Base-by-base conservation (phyloP, 2,888 invertebrate species). In the Melanostoma mellinum region DNA sequence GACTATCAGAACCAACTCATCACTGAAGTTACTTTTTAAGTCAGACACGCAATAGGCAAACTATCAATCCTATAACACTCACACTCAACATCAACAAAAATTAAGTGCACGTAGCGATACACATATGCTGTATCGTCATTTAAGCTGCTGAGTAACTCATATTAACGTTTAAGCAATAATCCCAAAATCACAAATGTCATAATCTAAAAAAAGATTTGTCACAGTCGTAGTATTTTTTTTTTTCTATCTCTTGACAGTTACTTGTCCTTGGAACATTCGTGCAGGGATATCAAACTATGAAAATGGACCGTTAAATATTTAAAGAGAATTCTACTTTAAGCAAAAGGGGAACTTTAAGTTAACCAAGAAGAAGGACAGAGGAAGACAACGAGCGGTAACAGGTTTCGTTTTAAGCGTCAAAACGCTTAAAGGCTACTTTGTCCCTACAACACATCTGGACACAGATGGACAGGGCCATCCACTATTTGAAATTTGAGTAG, bases 41-140 rank as follows among this genome's bases (percentile, higher is more conserved):
- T 72, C 42, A 53, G 72, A 32, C 72, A 72, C 72, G 72, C 61
- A 46, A 72, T 50, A 20, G 30, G 30, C 30, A 9, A 50, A 50
- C 63, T 63, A 38, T 63, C 38, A 38, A 50, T 50, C 48, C 50
- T 9, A n/a, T 63, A 63, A 48, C 35, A 46, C 63, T 30, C 38
- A 4, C 36, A 63, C 36, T 63, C 38, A 38, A 32, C 63, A n/a
- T n/a, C n/a, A n/a, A 63, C 63, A 50, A 38, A 63, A 63, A 63
- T 50, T 50, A 63, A 63, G 63, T 63, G 63, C 63, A 63, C 63
- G 48, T 63, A 63, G n/a, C 50, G 48, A 50, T 6, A n/a, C 30
- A 30, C 63, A 63, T 63, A 50, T 63, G 63, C n/a, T 30, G 38
- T 50, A 3, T 50, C 36, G 38, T 50, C 63, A 63, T 63, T 63